Conservation (phyloP, 2,113 vertebrate species). For the Pimephales promelas region DNA sequence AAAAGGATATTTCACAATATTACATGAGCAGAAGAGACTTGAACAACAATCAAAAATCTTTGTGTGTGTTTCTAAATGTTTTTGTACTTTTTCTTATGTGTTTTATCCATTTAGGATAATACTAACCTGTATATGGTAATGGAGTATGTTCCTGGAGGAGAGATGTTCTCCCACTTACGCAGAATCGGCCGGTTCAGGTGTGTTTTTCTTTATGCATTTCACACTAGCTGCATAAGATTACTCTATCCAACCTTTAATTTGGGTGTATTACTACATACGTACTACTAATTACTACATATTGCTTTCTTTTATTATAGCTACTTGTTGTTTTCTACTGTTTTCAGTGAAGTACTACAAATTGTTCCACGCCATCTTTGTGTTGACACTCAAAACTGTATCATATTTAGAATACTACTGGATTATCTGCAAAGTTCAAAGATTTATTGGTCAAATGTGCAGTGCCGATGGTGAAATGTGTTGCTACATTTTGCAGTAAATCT, state of each 20-base stretch:
- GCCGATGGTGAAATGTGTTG: background rate
- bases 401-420: background rate
- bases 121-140: conserved; percentile 94
- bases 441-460: background rate
- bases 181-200: conserved; percentile 92
- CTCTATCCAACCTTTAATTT: background rate
- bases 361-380: background rate
- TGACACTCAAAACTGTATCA: background rate
- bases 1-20: too few relatives aligned
- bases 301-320: background rate
- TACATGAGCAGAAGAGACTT: too few relatives aligned
- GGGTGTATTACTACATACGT: background rate
- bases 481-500: conserved; percentile 1
- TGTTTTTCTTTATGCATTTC: conserved; percentile 5
- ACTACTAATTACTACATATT: background rate
- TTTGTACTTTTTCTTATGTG: conserved; percentile 4
- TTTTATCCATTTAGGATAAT: conserved; percentile 78
- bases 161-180: conserved; percentile 93
- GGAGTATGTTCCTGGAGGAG: conserved; percentile 91
- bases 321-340: background rate
- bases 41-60: too few relatives aligned
- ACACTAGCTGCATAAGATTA: too few relatives aligned
- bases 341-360: background rate
- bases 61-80: background rate
- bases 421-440: background rate